Evolutionary conservation across 2,797 vertebrate species (phyloP).

Genomic region (Octomys mimax): DNA sequence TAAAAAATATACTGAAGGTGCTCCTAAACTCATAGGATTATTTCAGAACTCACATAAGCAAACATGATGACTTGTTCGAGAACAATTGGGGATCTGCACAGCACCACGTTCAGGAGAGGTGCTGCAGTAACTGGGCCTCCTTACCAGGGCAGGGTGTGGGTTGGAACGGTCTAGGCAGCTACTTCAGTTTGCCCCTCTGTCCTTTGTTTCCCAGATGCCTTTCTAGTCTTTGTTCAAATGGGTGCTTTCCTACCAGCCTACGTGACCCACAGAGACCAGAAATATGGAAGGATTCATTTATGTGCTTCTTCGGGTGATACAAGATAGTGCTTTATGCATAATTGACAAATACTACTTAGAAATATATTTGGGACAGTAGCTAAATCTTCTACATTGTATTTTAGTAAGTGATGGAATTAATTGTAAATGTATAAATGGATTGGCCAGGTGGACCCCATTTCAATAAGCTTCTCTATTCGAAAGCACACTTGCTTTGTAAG

Average conservation of each 20-base stretch:
- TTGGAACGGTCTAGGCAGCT: neutral
- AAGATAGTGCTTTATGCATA: neutral
- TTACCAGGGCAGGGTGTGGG: neutral
- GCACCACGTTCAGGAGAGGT: neutral
- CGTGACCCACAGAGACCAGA: neutral
- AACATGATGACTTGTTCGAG: neutral
- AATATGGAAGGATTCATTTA: neutral
- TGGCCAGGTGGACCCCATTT: constrained; percentile 38
- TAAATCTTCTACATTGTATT: constrained; percentile 18
- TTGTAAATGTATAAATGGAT: constrained; percentile 3
- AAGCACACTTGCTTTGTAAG: constrained; percentile 52
- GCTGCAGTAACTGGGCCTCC: neutral
- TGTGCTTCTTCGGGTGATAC: neutral
- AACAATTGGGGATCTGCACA: neutral
- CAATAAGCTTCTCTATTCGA: constrained; percentile 57
- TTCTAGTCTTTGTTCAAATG: constrained; percentile 38
- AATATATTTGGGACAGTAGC: constrained; percentile 6
- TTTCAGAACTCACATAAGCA: neutral
- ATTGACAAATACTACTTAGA: constrained; percentile 10
- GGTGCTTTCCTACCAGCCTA: neutral
- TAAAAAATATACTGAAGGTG: neutral
- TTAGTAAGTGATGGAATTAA: neutral
- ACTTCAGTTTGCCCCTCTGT: neutral
- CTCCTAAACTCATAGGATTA: neutral
- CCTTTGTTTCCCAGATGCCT: constrained; percentile 17